Conservation (phyloP, 2,888 invertebrate genomes). For the Drosophila anomalata region DNA sequence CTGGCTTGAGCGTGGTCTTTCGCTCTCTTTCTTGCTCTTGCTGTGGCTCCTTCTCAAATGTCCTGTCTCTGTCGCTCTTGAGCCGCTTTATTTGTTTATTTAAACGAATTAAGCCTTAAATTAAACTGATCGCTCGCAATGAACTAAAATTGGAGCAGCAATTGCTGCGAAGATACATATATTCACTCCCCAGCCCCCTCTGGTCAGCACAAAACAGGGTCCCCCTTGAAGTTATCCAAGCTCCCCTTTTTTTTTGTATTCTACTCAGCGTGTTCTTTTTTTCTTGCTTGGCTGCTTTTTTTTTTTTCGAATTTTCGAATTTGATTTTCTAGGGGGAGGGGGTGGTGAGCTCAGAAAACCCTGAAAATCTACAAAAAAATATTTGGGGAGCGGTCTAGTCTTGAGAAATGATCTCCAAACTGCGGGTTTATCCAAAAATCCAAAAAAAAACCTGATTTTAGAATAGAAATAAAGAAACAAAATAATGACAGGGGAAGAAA, state of each 20-base stretch:
- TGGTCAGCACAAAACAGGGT: too few species aligned
- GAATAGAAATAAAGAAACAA: slow-evolving; percentile 2
- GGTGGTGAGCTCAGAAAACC: slow-evolving; percentile 20
- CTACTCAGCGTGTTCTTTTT: slow-evolving; percentile 29
- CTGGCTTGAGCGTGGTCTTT: slow-evolving; percentile 3
- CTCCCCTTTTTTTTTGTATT: background rate
- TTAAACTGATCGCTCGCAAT: slow-evolving; percentile 59
- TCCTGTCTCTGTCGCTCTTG: background rate
- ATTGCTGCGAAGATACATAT: slow-evolving; percentile 36
- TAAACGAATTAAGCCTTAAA: slow-evolving; percentile 61
- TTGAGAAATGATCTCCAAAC: slow-evolving; percentile 31
- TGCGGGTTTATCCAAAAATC: slow-evolving; percentile 1
- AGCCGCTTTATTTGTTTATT: slow-evolving; percentile 39
- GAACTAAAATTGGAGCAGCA: slow-evolving; percentile 59
- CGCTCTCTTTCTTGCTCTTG: slow-evolving; percentile 1
- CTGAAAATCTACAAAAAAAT: background rate
- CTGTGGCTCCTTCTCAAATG: background rate
- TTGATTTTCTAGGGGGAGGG: slow-evolving; percentile 36
- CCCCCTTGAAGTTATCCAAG: slow-evolving; percentile 6
- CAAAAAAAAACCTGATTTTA: slow-evolving; percentile 29
- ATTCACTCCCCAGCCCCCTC: background rate
- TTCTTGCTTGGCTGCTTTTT: slow-evolving; percentile 37
- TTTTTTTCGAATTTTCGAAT: slow-evolving; percentile 55
- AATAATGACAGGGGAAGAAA: background rate
- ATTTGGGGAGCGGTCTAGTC: background rate